phyloP scores from a whole-genome alignment of 2,113 vertebrate genomes.

The Oreochromis tanganicae region DNA sequence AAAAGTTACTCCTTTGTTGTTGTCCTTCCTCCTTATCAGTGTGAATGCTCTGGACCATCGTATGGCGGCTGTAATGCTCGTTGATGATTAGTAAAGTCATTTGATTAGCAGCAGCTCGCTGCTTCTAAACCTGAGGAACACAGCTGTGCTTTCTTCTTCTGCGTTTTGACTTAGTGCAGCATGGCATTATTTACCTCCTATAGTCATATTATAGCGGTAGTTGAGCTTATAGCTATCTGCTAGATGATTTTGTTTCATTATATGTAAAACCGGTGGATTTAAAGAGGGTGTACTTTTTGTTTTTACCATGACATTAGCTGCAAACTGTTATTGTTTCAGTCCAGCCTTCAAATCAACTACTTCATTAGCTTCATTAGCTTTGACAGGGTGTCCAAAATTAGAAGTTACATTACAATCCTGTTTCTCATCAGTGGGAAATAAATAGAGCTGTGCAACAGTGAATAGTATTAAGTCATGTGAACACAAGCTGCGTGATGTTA shows the following conservation, averaged over 20 bases:
- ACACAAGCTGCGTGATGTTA: not conserved
- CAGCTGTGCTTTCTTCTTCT: not conserved
- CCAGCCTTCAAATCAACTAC: not conserved
- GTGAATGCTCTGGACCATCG: not conserved
- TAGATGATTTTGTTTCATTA: not conserved
- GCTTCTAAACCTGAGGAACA: not conserved
- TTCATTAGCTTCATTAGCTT: not conserved
- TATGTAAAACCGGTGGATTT: not conserved
- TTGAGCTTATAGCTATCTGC: not conserved
- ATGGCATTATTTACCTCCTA: not conserved
- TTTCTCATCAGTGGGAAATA: not conserved
- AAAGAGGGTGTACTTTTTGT: not conserved
- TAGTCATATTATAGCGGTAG: not conserved
- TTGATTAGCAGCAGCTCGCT: not conserved
- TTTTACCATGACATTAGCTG: not conserved
- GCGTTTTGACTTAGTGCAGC: not conserved
- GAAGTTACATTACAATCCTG: not conserved
- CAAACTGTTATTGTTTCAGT: not conserved
- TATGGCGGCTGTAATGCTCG: not conserved
- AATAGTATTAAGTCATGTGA: not conserved
- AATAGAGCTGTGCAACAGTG: not conserved
- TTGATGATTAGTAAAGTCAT: not conserved
- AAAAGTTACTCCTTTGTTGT: not conserved
- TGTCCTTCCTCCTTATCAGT: not conserved
- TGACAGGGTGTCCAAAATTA: not conserved